phyloP scores from a whole-genome alignment of 2,113 vertebrate genomes.

The Grammomys dolichurus region DNA sequence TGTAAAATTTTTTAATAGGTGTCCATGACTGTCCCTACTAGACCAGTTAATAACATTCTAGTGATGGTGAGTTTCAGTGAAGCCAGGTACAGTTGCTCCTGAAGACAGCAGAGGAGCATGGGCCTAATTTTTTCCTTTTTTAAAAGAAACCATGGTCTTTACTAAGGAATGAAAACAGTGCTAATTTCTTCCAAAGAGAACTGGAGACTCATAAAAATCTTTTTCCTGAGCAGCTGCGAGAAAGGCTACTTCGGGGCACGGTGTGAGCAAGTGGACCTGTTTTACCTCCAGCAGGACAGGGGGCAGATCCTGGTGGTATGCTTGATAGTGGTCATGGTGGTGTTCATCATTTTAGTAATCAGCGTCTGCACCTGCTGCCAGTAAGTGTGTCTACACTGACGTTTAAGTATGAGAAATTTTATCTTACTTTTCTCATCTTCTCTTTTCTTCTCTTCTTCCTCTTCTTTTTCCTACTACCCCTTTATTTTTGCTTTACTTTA shows the following conservation, averaged over 20 bases:
- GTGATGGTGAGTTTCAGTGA: neutral
- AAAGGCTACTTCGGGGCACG: slow-evolving; percentile 88
- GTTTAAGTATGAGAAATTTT: neutral
- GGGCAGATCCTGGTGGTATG: slow-evolving; percentile 88
- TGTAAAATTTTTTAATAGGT: slow-evolving; percentile 8
- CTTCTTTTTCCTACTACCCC: neutral
- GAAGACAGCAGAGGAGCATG: no score
- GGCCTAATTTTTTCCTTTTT: neutral
- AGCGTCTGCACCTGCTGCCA: slow-evolving; percentile 89
- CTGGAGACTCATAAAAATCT: neutral
- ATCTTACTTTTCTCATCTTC: neutral
- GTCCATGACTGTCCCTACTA: neutral
- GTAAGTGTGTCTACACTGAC: slow-evolving; percentile 86
- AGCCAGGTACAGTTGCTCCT: neutral
- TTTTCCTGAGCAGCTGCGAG: slow-evolving; percentile 87
- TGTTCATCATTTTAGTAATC: slow-evolving; percentile 89
- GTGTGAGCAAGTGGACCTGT: slow-evolving; percentile 90
- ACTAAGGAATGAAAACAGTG: neutral
- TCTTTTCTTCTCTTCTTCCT: neutral
- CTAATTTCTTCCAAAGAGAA: neutral
- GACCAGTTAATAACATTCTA: neutral
- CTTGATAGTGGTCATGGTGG: slow-evolving; percentile 86
- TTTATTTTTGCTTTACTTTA: slow-evolving; percentile 2
- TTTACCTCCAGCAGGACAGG: slow-evolving; percentile 80
- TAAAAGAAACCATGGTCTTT: neutral